These are phyloP conservation scores for Actinostola sp. DNA, from an alignment of 92 coral and sea anemone genomes.

Conservation along the genomic window DNA sequence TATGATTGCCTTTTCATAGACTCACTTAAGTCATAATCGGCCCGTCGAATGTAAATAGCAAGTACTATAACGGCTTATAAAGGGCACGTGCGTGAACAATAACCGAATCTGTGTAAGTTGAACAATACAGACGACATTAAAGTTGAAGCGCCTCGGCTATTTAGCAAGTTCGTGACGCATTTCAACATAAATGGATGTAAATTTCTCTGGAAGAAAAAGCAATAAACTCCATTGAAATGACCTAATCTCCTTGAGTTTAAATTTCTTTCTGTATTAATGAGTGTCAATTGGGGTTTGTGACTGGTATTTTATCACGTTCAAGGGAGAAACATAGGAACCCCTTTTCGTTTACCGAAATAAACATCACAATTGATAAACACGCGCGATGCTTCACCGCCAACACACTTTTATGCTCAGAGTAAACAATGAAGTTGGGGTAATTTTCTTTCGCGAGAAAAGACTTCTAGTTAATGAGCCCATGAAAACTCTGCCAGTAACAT, in stretches of 20 bases:
- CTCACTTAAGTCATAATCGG: constrained; percentile 5
- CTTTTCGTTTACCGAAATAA: constrained; percentile 33
- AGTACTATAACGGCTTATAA: constrained; percentile 61
- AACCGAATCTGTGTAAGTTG: constrained; percentile 37
- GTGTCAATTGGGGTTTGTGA: constrained; percentile 28
- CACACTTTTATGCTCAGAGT: background rate
- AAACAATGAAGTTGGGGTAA: constrained; percentile 9
- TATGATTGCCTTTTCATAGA: constrained; percentile 17
- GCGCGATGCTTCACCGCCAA: constrained; percentile 8
- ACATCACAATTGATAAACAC: no score
- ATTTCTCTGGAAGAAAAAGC: constrained; percentile 14
- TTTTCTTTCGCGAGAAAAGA: background rate
- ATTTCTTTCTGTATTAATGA: constrained; percentile 10
- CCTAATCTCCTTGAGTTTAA: constrained; percentile 6
- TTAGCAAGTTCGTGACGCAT: constrained; percentile 35
- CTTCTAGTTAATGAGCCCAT: background rate
- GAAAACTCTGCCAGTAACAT: constrained; percentile 16
- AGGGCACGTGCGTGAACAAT: constrained; percentile 79
- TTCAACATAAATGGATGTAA: constrained; percentile 14
- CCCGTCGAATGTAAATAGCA: constrained; percentile 45
- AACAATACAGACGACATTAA: constrained; percentile 53
- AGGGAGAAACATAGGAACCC: constrained; percentile 1
- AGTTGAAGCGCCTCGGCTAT: constrained; percentile 3
- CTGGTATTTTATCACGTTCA: constrained; percentile 15
- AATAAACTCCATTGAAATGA: constrained; percentile 33